Percentiles rank a stretch among this genome's conserved stretches.
phyloP scores from a whole-genome alignment of 2,113 vertebrate genomes.

The Actinemys pallida region DNA sequence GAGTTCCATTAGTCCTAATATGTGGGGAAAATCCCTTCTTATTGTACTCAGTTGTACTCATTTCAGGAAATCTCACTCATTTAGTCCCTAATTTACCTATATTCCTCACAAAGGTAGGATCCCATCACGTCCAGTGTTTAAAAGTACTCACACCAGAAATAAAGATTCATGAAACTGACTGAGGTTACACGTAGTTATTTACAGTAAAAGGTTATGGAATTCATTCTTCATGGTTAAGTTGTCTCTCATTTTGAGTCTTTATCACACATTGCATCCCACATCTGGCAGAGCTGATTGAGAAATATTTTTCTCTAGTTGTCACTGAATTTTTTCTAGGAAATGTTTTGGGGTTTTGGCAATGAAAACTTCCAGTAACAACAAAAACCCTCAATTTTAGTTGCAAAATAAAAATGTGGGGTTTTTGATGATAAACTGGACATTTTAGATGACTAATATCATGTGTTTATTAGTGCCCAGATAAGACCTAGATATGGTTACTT shows the following conservation, averaged over 20 bases:
- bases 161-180: not conserved
- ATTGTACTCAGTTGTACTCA: not conserved
- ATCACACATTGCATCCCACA: not conserved
- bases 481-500: not conserved
- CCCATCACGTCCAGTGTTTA: not conserved
- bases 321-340: not conserved
- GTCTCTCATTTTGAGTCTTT: not conserved
- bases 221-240: not conserved
- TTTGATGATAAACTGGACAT: not conserved
- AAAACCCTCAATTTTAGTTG: not conserved
- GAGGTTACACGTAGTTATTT: not conserved
- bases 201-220: not conserved
- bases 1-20: accelerated
- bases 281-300: not conserved
- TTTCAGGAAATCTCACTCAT: not conserved
- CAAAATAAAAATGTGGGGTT: not conserved
- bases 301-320: not conserved
- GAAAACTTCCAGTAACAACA: not conserved
- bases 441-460: not conserved
- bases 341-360: not conserved
- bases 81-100: not conserved
- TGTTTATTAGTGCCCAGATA: not conserved
- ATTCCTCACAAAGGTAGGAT: not conserved
- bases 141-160: not conserved
- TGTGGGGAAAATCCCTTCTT: not conserved